Percentiles rank a stretch among this genome's conserved stretches.
phyloP scores from a whole-genome alignment of 2,888 invertebrate species.

The Andrena minutula region DNA sequence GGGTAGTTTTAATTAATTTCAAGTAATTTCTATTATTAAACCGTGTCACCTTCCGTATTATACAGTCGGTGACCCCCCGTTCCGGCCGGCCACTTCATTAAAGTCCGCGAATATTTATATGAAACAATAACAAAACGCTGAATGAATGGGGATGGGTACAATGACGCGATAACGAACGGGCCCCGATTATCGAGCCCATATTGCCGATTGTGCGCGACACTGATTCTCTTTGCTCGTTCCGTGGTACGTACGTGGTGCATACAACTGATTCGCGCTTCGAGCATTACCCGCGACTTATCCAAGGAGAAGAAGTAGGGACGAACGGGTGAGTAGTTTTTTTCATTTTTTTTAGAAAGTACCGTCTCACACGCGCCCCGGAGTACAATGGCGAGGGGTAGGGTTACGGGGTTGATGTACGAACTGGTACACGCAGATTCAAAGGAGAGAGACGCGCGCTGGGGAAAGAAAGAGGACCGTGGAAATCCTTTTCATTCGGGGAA shows the following conservation, averaged over 20 bases:
- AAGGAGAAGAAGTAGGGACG: constrained; percentile 16
- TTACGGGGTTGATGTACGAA: constrained; percentile 34
- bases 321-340: constrained; percentile 46
- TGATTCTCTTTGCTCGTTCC: constrained; percentile 10
- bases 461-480: constrained; percentile 42
- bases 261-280: neutral
- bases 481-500: constrained; percentile 67
- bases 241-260: neutral
- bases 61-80: constrained; percentile 25
- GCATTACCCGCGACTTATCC: constrained; percentile 1
- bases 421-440: constrained; percentile 50
- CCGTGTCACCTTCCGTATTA: constrained; percentile 41
- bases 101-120: constrained; percentile 61
- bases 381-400: constrained; percentile 55
- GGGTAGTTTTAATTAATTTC: constrained; percentile 63
- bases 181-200: constrained; percentile 35
- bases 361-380: constrained; percentile 20
- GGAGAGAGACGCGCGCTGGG: constrained; percentile 6
- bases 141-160: constrained; percentile 15
- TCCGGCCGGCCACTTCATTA: constrained; percentile 40
- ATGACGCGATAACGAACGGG: constrained; percentile 27
- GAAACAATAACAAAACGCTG: constrained; percentile 52
- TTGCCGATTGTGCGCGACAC: constrained; percentile 38
- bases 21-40: constrained; percentile 66
- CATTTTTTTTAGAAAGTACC: constrained; percentile 21